phyloP scores from a whole-genome alignment of 2,797 vertebrate genomes.

The Ctenosaura bakeri region DNA sequence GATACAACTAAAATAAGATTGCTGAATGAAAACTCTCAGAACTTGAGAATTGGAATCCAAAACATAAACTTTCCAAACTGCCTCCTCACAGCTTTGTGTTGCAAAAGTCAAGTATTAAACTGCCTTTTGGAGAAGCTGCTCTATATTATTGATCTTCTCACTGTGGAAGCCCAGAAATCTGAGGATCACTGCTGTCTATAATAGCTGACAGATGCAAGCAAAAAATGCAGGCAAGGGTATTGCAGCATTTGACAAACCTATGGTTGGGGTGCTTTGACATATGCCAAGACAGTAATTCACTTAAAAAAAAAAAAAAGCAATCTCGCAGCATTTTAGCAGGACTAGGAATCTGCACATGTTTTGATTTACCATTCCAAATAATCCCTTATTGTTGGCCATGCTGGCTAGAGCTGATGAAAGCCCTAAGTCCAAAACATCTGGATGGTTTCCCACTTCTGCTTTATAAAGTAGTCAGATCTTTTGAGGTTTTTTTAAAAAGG shows the following conservation, averaged over 20 bases:
- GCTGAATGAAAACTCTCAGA: not conserved
- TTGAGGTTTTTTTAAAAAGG: not conserved
- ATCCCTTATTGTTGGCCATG: not conserved
- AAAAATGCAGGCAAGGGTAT: not conserved
- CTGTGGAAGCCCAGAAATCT: not conserved
- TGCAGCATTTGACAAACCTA: not conserved
- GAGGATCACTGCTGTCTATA: not conserved
- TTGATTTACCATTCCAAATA: not conserved
- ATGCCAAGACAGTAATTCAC: not conserved
- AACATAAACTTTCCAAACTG: no score
- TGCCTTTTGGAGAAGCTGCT: not conserved
- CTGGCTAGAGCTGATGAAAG: not conserved
- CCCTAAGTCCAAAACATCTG: not conserved
- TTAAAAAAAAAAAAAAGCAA: not conserved
- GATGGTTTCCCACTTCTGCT: not conserved
- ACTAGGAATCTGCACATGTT: not conserved
- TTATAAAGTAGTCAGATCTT: not conserved
- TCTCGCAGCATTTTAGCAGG: not conserved
- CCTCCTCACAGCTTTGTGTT: not conserved
- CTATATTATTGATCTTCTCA: not conserved
- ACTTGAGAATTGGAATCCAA: not conserved
- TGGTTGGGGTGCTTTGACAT: not conserved
- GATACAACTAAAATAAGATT: not conserved
- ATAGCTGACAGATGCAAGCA: no score
- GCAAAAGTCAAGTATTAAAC: not conserved